Conservation (phyloP, 2,888 invertebrate genomes). For the Pteria penguin region DNA sequence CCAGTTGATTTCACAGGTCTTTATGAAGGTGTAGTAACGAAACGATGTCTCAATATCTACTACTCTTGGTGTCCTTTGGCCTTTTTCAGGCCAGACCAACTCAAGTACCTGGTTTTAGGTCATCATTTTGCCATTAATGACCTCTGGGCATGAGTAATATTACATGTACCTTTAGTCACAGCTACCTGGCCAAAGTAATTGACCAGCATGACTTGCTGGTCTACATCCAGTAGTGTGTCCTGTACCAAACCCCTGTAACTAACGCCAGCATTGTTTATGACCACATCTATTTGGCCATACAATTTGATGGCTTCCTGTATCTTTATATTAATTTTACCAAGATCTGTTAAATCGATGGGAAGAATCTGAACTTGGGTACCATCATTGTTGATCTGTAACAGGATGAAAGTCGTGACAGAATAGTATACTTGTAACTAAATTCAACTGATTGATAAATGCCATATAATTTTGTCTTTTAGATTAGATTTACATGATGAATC, state of each 20-base stretch:
- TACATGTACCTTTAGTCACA: constrained; percentile 95
- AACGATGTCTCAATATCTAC: too few species aligned
- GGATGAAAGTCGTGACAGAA: too few species aligned
- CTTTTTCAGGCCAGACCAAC: not conserved
- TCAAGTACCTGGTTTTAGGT: not conserved
- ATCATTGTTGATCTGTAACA: not conserved
- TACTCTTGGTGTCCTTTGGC: too few species aligned
- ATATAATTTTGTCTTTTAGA: too few species aligned
- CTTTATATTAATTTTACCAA: constrained; percentile 84
- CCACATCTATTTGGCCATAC: constrained; percentile 86
- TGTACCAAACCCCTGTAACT: constrained; percentile 86
- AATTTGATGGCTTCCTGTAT: constrained; percentile 83
- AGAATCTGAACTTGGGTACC: constrained; percentile 50
- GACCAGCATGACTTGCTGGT: constrained; percentile 92
- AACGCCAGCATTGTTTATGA: constrained; percentile 96
- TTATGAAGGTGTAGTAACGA: too few species aligned
- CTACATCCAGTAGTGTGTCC: constrained; percentile 89
- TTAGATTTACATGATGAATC: too few species aligned
- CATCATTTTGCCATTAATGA: not conserved
- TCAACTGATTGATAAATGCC: too few species aligned
- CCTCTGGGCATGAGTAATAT: not conserved
- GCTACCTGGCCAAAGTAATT: constrained; percentile 97
- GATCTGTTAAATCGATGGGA: constrained; percentile 87
- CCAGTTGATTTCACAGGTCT: too few species aligned
- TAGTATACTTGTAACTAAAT: too few species aligned